Conservation (phyloP, 2,797 vertebrate genomes). For the Neoniphon sammara region DNA sequence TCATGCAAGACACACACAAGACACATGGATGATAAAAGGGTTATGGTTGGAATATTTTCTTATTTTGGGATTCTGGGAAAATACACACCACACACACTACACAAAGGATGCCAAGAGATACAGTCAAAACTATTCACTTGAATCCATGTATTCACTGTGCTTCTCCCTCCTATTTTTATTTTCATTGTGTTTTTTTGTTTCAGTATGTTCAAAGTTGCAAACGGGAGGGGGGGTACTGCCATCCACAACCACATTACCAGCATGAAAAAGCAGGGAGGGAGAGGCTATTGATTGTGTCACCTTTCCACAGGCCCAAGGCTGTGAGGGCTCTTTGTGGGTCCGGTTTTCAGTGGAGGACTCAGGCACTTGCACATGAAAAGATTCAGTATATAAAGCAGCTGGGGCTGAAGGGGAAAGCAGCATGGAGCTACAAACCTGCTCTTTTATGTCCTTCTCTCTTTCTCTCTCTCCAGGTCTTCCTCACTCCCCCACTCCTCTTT, state of each 20-base stretch:
- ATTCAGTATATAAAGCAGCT: constrained; percentile 71
- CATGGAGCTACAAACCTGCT: constrained; percentile 55
- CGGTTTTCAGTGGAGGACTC: constrained; percentile 69
- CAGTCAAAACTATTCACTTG: constrained; percentile 37
- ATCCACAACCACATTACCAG: constrained; percentile 42
- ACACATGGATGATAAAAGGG: not conserved
- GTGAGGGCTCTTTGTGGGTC: constrained; percentile 73
- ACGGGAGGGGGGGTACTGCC: constrained; percentile 22
- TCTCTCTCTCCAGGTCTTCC: not conserved
- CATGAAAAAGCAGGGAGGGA: constrained; percentile 45
- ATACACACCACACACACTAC: not conserved
- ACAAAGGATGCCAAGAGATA: constrained; percentile 28
- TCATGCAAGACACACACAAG: not conserved
- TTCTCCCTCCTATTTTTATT: constrained; percentile 35
- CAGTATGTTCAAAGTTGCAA: constrained; percentile 53
- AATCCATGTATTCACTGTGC: constrained; percentile 34
- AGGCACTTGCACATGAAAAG: constrained; percentile 78
- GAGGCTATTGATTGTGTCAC: constrained; percentile 79
- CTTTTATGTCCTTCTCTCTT: constrained; percentile 58
- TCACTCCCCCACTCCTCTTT: not conserved
- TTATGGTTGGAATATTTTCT: constrained; percentile 21
- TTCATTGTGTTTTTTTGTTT: constrained; percentile 40
- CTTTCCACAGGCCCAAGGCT: constrained; percentile 71
- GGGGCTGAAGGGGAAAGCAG: constrained; percentile 58
- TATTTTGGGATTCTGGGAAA: constrained; percentile 30